A percentile compares a stretch with the other conserved stretches of the same genome.
Conservation (phyloP, 1,140 invertebrate genomes). For the Plutomurus gul region DNA sequence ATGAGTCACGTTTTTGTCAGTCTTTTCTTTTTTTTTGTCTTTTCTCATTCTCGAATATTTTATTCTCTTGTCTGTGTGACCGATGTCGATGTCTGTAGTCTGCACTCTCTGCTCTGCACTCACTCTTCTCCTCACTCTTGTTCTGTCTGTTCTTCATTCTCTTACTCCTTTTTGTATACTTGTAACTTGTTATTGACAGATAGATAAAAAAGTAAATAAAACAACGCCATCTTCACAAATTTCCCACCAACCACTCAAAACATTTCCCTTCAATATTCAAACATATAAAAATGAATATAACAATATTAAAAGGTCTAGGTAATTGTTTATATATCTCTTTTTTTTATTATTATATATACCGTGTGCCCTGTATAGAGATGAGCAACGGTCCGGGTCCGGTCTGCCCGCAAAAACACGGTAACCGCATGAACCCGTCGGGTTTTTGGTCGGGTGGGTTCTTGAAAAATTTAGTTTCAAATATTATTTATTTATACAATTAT, state of each 20-base stretch:
- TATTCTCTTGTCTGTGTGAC: not conserved
- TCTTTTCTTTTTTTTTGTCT: not conserved
- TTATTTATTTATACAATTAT: too few species aligned
- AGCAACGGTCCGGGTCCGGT: too few species aligned
- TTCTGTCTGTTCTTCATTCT: not conserved
- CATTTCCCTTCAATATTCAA: not conserved
- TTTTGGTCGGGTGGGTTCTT: too few species aligned
- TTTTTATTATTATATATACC: too few species aligned
- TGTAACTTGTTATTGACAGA: not conserved
- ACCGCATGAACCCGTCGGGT: too few species aligned
- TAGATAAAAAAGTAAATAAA: conserved; percentile 29
- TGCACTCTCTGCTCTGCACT: not conserved
- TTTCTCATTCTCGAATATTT: not conserved
- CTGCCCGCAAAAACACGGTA: too few species aligned
- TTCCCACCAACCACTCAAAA: not conserved
- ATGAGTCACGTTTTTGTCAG: too few species aligned
- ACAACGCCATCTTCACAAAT: not conserved
- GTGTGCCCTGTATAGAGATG: too few species aligned
- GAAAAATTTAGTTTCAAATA: too few species aligned
- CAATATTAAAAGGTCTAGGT: too few species aligned
- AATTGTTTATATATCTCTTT: too few species aligned
- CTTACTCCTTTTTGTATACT: too few species aligned
- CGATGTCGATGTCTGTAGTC: not conserved
- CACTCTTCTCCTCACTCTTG: not conserved
- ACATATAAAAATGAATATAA: not conserved